Base-by-base conservation (phyloP, 2,888 invertebrate species). In the Himalopsyche tibetana region DNA sequence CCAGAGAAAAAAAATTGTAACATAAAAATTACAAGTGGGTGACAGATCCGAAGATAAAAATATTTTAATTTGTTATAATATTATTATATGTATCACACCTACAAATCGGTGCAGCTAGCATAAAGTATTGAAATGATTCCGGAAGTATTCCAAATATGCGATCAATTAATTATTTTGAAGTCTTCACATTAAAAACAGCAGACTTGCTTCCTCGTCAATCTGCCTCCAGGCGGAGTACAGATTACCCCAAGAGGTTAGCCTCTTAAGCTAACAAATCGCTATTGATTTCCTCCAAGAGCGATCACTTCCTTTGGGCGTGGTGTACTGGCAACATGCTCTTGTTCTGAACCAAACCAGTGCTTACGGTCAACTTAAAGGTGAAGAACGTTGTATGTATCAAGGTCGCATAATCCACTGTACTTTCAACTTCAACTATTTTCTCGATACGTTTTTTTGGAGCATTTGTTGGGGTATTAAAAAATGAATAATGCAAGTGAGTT, bases 361-460 rank as follows among this genome's bases (percentile, higher is more conserved):
- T 74, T 69, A 79, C 84, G 86, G 86, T 87, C 84, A 84, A 38
- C 28, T 9, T 55, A 86, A 86, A 88, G 88, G 87, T 88, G 87
- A 88, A 88, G 88, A 87, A 38, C 87, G 81, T 84, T 87, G 83
- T 83, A 74, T 36, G 82, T 83, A 84, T 82, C 86, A 88, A 87
- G 88, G 86, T 69, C 82, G 86, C 42, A 82, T 63, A 51, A 9
- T 12, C 42, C 17, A 55, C 69, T 74, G 79, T 45, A 88, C 86
- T 88, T 88, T 85, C 88, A 84, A 88, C 84, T 55, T 55, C 74
- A 15, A 74, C 74, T 74, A 74, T 74, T 74, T 74, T 38, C 74
- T 74, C 38, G 74, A 38, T 74, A 74, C 28, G 28, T 74, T 74
- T 74, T 74, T 74, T 74, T 74, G n/a, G 74, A 38, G 5, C 74